Conservation (phyloP, 2,888 invertebrate species). For the Sarcophaga variegata region DNA sequence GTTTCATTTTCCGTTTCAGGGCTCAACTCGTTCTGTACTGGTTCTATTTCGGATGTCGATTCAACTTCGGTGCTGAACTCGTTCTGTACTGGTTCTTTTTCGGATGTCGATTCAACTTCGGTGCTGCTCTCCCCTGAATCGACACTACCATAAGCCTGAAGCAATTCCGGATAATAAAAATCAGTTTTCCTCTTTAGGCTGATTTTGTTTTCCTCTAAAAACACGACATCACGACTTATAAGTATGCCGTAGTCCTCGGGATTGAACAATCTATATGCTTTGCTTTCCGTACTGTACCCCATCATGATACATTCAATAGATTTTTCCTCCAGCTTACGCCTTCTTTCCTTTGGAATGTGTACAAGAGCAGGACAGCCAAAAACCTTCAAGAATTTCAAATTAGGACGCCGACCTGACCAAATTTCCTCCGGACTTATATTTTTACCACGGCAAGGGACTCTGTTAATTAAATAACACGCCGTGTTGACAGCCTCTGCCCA, state of each 20-base stretch:
- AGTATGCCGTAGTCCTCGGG: background rate
- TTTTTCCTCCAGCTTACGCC: constrained; percentile 37
- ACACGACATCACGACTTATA: constrained; percentile 26
- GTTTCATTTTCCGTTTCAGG: background rate
- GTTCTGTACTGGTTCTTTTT: too few species aligned
- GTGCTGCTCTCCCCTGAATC: constrained; percentile 25
- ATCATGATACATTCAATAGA: constrained; percentile 43
- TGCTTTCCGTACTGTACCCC: constrained; percentile 31
- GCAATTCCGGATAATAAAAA: background rate
- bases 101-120: too few species aligned
- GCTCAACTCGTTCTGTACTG: background rate
- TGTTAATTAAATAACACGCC: background rate
- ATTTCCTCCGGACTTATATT: constrained; percentile 48
- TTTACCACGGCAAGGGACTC: constrained; percentile 35
- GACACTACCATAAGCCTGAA: constrained; percentile 4
- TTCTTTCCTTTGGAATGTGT: constrained; percentile 37
- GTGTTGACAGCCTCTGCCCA: constrained; percentile 39
- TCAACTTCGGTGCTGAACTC: background rate
- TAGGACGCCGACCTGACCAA: constrained; percentile 50
- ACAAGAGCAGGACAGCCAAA: too few species aligned
- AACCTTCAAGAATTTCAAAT: too few species aligned
- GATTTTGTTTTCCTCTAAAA: constrained; percentile 12
- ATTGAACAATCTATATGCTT: constrained; percentile 29
- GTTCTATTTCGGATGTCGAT: constrained; percentile 10
- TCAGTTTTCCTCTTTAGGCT: too few species aligned